These are phyloP conservation scores for Eupithecia inturbata DNA, from an alignment of 2,888 invertebrate species.

Conservation along the genomic window DNA sequence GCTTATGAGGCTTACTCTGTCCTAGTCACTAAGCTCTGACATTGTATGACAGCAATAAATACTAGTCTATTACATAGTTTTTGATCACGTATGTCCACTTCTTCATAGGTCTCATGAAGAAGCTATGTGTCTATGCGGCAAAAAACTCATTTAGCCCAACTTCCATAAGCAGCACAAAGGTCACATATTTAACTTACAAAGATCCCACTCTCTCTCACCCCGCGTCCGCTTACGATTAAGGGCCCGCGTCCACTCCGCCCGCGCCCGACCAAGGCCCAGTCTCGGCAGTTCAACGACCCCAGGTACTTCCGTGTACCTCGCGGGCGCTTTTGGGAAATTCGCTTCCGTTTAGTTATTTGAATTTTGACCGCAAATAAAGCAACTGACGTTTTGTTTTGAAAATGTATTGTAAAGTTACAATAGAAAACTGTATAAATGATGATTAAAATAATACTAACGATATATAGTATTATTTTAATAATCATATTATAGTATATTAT, in stretches of 20 bases:
- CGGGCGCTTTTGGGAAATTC: slow-evolving; percentile 18
- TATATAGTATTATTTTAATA: no score
- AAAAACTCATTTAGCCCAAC: not conserved
- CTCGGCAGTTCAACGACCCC: slow-evolving; percentile 38
- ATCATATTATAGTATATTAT: no score
- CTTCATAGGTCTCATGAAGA: no score
- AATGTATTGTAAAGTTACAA: not conserved
- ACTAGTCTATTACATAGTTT: not conserved
- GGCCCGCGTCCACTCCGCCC: slow-evolving; percentile 14
- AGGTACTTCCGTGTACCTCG: slow-evolving; percentile 39
- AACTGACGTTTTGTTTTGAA: not conserved
- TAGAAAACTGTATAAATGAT: not conserved
- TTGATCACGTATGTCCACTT: not conserved
- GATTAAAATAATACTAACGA: no score
- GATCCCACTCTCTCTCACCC: not conserved
- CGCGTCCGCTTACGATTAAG: slow-evolving; percentile 24
- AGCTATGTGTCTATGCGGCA: no score
- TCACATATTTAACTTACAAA: not conserved
- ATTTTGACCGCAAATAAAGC: slow-evolving; percentile 5
- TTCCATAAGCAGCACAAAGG: not conserved
- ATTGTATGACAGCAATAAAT: not conserved
- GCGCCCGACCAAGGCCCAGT: slow-evolving; percentile 30
- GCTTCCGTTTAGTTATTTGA: slow-evolving; percentile 11
- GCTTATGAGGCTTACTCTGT: no score
- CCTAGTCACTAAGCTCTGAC: no score